These are phyloP conservation scores for Luidia sarsii DNA, from an alignment of 53 echinoderm and acorn worm species.

Conservation along the genomic window DNA sequence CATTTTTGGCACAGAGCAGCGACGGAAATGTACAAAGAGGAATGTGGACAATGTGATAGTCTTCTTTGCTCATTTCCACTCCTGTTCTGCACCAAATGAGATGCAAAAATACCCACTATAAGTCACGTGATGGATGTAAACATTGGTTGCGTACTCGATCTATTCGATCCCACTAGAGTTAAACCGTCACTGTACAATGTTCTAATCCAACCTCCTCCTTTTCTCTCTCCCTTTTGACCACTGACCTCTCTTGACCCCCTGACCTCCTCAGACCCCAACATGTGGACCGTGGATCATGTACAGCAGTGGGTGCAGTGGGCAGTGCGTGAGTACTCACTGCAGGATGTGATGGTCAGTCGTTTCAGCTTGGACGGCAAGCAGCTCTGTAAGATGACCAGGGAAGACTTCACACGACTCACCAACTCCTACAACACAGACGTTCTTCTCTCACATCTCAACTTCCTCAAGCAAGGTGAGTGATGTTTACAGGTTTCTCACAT, in stretches of 20 bases:
- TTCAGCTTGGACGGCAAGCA: conserved; percentile 97
- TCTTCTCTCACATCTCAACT: conserved; percentile 90
- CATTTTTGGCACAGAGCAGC: too few relatives aligned
- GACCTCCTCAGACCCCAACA: conserved; percentile 82
- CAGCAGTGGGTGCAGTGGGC: conserved; percentile 99
- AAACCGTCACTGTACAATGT: too few relatives aligned
- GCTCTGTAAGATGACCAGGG: conserved; percentile 92
- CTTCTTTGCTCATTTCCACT: too few relatives aligned
- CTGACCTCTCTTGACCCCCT: background rate
- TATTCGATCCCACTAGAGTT: too few relatives aligned
- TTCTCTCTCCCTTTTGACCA: background rate
- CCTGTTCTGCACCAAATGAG: too few relatives aligned
- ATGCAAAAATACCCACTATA: too few relatives aligned
- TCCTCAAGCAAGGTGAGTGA: conserved; percentile 94
- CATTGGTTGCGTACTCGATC: too few relatives aligned
- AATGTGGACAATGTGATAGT: too few relatives aligned
- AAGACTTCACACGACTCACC: conserved; percentile 89
- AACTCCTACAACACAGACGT: conserved; percentile 93
- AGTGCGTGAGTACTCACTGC: conserved; percentile 84
- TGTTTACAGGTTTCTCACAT: too few relatives aligned
- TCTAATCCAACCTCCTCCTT: too few relatives aligned
- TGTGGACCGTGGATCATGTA: conserved; percentile 95
- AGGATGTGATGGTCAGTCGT: conserved; percentile 82
- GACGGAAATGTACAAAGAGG: too few relatives aligned
- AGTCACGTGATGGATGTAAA: too few relatives aligned